A percentile compares a stretch with the other conserved stretches of the same genome.
Conservation (phyloP, 2,113 vertebrate species). For the Anseranas semipalmata region DNA sequence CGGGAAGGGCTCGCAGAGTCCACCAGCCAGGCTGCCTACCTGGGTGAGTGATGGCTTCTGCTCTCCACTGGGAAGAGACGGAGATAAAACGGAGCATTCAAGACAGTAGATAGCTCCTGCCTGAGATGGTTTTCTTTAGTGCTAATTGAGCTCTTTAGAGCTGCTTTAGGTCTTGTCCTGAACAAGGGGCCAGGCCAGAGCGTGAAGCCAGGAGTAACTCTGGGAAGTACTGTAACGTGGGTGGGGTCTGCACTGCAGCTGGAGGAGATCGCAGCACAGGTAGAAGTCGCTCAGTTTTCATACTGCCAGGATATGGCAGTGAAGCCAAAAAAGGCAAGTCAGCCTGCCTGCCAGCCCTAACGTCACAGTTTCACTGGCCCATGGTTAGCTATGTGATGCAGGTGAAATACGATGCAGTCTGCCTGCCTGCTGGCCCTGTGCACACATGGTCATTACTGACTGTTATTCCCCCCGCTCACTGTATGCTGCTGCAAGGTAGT, state of each 20-base stretch:
- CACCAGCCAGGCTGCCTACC: constrained; percentile 96
- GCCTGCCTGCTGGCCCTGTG: not conserved
- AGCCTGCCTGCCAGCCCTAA: not conserved
- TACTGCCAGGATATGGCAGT: not conserved
- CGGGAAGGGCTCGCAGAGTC: constrained; percentile 94
- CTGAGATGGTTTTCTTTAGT: too few species aligned
- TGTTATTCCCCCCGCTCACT: not conserved
- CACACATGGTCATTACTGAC: fast-evolving
- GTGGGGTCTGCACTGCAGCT: not conserved
- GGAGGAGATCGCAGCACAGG: not conserved
- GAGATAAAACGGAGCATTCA: not conserved
- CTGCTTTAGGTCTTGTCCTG: not conserved
- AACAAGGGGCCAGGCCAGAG: not conserved
- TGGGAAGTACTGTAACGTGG: fast-evolving
- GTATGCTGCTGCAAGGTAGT: not conserved
- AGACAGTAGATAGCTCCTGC: not conserved
- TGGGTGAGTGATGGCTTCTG: constrained; percentile 80
- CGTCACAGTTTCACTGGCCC: not conserved
- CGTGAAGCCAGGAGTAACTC: not conserved
- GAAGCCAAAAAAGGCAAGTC: not conserved
- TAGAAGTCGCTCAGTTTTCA: not conserved
- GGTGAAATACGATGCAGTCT: not conserved
- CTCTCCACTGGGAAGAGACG: not conserved
- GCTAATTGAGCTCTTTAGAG: not conserved
- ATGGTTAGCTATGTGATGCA: not conserved